Percentiles rank a stretch among this genome's conserved stretches.
phyloP scores from a whole-genome alignment of 1,140 invertebrate genomes.

The Lepidurus packardi region DNA sequence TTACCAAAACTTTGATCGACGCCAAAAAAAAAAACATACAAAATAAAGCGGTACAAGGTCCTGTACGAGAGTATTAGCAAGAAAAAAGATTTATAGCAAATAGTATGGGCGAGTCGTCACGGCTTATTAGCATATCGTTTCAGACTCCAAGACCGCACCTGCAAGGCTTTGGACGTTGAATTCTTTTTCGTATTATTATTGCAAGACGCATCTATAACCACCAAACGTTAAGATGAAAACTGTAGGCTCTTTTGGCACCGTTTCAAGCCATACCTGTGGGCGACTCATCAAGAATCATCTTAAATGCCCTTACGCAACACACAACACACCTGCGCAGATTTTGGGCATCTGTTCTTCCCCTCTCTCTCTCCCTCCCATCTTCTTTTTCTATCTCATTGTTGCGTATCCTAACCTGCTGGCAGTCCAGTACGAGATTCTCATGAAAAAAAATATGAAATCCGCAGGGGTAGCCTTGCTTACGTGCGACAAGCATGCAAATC shows the following conservation, averaged over 20 bases:
- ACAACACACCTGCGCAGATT: conserved; percentile 15
- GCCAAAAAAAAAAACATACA: no score
- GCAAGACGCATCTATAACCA: background rate
- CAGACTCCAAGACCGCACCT: conserved; percentile 1
- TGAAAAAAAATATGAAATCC: background rate
- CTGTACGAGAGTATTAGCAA: background rate
- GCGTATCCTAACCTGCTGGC: background rate
- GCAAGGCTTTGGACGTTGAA: background rate
- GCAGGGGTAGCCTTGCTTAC: conserved; percentile 7
- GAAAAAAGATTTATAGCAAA: background rate
- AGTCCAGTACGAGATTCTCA: background rate
- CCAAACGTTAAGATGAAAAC: background rate
- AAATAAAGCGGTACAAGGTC: no score
- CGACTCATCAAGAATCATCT: background rate
- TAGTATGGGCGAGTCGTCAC: background rate
- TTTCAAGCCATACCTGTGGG: conserved; percentile 4
- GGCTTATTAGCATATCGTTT: conserved; percentile 22
- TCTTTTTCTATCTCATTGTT: background rate
- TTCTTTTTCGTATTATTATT: background rate
- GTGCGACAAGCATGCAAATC: conserved; percentile 13
- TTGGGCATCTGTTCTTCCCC: background rate
- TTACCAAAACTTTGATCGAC: no score
- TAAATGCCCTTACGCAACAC: background rate
- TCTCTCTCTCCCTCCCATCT: background rate
- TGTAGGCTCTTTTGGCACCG: background rate